Percentiles rank a stretch among this genome's conserved stretches.
Evolutionary conservation across 1,140 invertebrate species (phyloP).

Genomic region (Rhopalosiphum padi): DNA sequence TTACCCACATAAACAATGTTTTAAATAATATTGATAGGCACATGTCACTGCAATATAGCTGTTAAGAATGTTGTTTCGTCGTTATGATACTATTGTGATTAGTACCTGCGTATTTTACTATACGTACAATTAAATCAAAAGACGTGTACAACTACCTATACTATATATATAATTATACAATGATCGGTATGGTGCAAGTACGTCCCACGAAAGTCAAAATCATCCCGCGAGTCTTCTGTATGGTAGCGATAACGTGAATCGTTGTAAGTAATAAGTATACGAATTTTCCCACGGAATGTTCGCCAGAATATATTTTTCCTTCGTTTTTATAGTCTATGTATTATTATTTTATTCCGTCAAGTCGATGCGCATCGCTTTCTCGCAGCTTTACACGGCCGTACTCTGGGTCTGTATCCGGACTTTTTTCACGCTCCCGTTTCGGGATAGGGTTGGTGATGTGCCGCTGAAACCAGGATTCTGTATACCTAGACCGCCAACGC

Average conservation of each 20-base stretch:
- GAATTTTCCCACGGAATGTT: neutral
- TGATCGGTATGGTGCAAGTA: neutral
- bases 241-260: neutral
- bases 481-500: slow-evolving; percentile 70
- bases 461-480: slow-evolving; percentile 84
- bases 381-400: slow-evolving; percentile 71
- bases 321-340: neutral
- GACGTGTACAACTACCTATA: neutral
- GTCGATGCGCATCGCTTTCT: neutral
- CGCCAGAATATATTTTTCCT: neutral
- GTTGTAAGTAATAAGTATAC: neutral
- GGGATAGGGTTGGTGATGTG: slow-evolving; percentile 77
- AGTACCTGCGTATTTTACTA: neutral
- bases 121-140: neutral
- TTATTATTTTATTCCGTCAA: neutral
- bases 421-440: slow-evolving; percentile 85
- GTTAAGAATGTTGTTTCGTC: neutral
- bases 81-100: neutral
- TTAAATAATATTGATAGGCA: neutral
- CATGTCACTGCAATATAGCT: neutral
- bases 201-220: neutral
- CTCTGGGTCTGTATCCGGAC: slow-evolving; percentile 87
- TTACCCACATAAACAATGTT: neutral
- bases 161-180: neutral
- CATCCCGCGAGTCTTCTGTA: neutral